A percentile compares a stretch with the other conserved stretches of the same genome.
Evolutionary conservation across 2,113 vertebrate species (phyloP).

Genomic region (mouse (Mus musculus)): GRCm39 chr16:56958501-56959000

Average conservation of each 20-base stretch:
- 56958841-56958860: background rate
- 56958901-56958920: conserved; percentile 37
- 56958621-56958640: background rate
- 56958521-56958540: conserved; percentile 94
- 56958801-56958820: background rate
- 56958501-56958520: conserved; percentile 99
- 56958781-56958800: background rate
- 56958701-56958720: background rate
- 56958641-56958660: background rate
- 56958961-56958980: background rate
- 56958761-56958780: conserved; percentile 20
- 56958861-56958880: conserved; percentile 4
- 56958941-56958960: background rate
- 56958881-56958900: background rate
- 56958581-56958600: background rate
- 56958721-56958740: background rate
- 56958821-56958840: background rate
- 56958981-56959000: conserved; percentile 9
- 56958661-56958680: background rate
- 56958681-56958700: background rate
- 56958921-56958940: conserved; percentile 25
- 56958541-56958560: conserved; percentile 85
- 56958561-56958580: background rate
- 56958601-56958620: background rate
- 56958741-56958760: background rate